Evolutionary conservation across 1,140 invertebrate genomes (phyloP), one percentile per base, ranked within the genome.

Genomic region (Spodoptera litura): DNA sequence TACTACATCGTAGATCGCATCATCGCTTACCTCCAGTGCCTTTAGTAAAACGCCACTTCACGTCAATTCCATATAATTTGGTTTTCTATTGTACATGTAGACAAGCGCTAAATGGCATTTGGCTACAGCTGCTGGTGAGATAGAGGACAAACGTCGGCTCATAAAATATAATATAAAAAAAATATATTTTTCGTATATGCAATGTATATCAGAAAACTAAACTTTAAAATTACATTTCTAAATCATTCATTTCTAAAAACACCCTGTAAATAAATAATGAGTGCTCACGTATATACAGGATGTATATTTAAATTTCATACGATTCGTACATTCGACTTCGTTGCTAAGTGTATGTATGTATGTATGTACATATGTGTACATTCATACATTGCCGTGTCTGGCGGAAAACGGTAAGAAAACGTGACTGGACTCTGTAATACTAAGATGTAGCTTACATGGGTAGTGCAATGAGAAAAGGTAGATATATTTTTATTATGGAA

Each of bases 231-330:
- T 20, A 55, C 0, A 31, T 4, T 31, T 31, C 31, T 5, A 0
- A 31, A 31, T 31, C 4, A n/a, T n/a, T 0, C 2, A 55, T 55
- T 66, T 51, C 52, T 64, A 8, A 27, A 31, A 83, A 62, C 89
- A 88, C 1, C 81, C 86, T 89, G 84, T 92, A 89, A 38, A 52
- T 13, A 77, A 25, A 78, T 92, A 92, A 91, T 90, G 87, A 91
- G 89, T 75, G 81, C 84, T 83, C 89, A 91, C 89, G 89, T 91
- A 90, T 87, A 85, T 56, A 79, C 68, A 70, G 77, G 81, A 90
- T 91, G 88, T 90, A 89, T 91, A 90, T 91, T 91, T 89, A 90
- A 91, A 91, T 88, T 88, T 88, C 85, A 90, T 88, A 82, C 77
- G 31, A 76, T 80, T 71, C 79, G 77, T 80, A 74, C 75, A 82